A percentile compares a stretch with the other conserved stretches of the same genome.
Evolutionary conservation across 2,888 invertebrate genomes (phyloP).

Genomic region (Norana najaformis): DNA sequence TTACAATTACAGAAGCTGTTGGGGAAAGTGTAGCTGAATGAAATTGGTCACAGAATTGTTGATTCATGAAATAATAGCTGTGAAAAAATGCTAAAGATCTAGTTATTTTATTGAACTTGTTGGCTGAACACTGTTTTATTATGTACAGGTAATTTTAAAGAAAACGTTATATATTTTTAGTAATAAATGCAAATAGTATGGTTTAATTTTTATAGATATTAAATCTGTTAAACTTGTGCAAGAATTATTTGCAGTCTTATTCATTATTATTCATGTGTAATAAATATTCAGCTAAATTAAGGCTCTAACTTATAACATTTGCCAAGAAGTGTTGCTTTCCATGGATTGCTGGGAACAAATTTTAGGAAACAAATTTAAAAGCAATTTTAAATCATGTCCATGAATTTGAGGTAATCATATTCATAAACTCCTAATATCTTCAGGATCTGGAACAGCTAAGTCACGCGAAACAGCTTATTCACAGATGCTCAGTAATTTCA

Average conservation of each 20-base stretch:
- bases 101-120: neutral
- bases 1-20: conserved; percentile 5
- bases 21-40: neutral
- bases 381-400: neutral
- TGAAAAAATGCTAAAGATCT: conserved; percentile 10
- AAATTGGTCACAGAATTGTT: neutral
- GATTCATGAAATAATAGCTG: neutral
- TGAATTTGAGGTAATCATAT: neutral
- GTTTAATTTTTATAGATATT: conserved; percentile 13
- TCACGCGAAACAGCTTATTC: neutral
- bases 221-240: neutral
- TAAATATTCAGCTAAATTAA: neutral
- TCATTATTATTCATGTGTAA: neutral
- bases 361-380: neutral
- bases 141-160: neutral
- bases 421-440: neutral
- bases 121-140: conserved; percentile 1
- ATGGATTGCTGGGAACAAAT: neutral
- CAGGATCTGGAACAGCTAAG: neutral
- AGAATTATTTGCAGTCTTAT: neutral
- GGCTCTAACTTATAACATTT: neutral
- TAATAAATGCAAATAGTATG: neutral
- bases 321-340: neutral
- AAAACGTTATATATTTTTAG: neutral
- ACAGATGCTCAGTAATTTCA: no score